phyloP scores from a whole-genome alignment of 2,888 invertebrate genomes.

The Nephrotoma flavescens region DNA sequence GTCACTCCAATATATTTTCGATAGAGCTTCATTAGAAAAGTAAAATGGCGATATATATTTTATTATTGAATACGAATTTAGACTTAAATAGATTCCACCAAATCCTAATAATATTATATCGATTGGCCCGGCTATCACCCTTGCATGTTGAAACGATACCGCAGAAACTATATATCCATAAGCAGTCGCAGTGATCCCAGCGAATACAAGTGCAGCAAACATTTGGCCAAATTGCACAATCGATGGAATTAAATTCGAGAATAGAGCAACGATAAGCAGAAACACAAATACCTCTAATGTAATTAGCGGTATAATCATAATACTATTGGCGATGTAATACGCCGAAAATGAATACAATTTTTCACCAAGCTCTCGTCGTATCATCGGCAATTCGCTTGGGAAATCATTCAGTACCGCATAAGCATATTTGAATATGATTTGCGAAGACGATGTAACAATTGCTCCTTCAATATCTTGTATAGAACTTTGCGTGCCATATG shows the following conservation, averaged over 20 bases:
- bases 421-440: conserved; percentile 55
- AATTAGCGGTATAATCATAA: not conserved
- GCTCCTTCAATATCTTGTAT: conserved; percentile 62
- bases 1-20: conserved; percentile 53
- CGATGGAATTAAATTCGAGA: not conserved
- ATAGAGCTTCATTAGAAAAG: conserved; percentile 55
- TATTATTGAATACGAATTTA: conserved; percentile 46
- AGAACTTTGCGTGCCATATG: conserved; percentile 43
- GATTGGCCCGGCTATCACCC: conserved; percentile 54
- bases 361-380: conserved; percentile 56
- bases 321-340: conserved; percentile 44
- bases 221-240: not conserved
- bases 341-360: conserved; percentile 53
- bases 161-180: not conserved
- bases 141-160: conserved; percentile 22
- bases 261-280: not conserved
- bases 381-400: conserved; percentile 49
- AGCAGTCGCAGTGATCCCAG: not conserved
- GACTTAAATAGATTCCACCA: conserved; percentile 55
- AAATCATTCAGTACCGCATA: conserved; percentile 56
- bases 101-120: conserved; percentile 54
- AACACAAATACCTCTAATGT: not conserved
- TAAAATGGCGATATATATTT: conserved; percentile 58
- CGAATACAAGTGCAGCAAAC: not conserved
- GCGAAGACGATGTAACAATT: conserved; percentile 51